Conservation (phyloP, 1,140 invertebrate genomes). For the Oppia nitens region DNA sequence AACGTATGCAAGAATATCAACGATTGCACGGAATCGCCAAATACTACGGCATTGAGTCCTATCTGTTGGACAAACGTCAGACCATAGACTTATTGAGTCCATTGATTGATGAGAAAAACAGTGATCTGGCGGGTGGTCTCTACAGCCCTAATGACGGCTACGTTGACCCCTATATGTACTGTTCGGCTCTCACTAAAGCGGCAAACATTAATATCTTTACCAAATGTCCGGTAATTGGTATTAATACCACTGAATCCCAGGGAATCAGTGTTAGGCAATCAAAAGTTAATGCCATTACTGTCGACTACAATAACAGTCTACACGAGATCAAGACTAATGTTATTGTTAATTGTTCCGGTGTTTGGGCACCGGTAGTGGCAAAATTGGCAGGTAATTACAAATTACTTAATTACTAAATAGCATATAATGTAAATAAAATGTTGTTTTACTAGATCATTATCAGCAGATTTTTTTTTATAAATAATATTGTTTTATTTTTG, state of each 20-base stretch:
- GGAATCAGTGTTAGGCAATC: neutral
- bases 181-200: conserved; percentile 48
- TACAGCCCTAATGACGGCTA: conserved; percentile 63
- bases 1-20: conserved; percentile 61
- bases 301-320: neutral
- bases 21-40: conserved; percentile 42
- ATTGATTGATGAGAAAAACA: conserved; percentile 43
- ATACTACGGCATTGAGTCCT: conserved; percentile 44
- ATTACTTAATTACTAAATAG: too few species aligned
- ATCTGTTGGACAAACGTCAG: conserved; percentile 48
- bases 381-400: conserved; percentile 48
- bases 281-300: neutral
- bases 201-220: conserved; percentile 27
- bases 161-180: conserved; percentile 57
- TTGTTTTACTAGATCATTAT: too few species aligned
- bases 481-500: too few species aligned
- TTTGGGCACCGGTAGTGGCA: conserved; percentile 56
- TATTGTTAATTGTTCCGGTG: conserved; percentile 34
- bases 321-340: neutral
- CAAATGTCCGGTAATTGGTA: neutral
- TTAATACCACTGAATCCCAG: neutral
- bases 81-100: conserved; percentile 52
- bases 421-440: too few species aligned
- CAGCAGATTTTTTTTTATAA: too few species aligned
- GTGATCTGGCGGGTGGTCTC: conserved; percentile 50